Evolutionary conservation across 2,113 vertebrate species (phyloP), one percentile per base, ranked within the genome.

Genomic region (Phyllostomus hastatus): DNA sequence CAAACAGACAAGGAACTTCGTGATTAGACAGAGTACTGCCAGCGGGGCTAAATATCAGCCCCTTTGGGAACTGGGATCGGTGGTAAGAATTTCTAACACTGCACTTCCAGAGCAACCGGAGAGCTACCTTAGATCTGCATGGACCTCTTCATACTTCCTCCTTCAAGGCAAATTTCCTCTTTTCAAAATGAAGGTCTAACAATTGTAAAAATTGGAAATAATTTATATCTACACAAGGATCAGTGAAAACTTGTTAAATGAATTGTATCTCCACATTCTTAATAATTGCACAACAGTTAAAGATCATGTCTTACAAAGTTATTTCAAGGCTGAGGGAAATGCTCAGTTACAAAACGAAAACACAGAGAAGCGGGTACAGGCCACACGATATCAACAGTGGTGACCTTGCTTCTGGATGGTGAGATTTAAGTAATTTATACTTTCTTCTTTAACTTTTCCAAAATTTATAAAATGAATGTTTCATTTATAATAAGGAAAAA

Each of bases 1-100:
- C 76, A 96, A 81, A 91, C 1, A 95, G 96, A 90, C 88, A 96
- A 97, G 73, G 95, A 97, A 95, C 76, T 84, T 70, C 73, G 92
- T 70, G 52, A 97, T 91, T 79, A 97, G 66, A 91, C 50, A 69
- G n/a, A 22, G 10, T 72, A 75, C 41, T 95, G 89, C 52, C 7
- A 54, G 64, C 1, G 0, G 91, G 85, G 89, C 31, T 57, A 52
- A 92, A 59, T 20, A 90, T 17, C 16, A 17, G 94, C 84, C 43
- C 90, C 91, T 66, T 7, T 0, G 33, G 96, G 90, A 92, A 54
- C 31, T 0, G 0, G 0, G 4, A 10, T 22, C 66, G 57, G 91
- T 19, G 14, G 33, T 1, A 66, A 10, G 70, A 79, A 50, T 38
- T 19, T 35, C 0, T 3, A 2, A 46, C 12, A 33, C 16, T 16